A percentile compares a stretch with the other conserved stretches of the same genome.
These are phyloP conservation scores for Hippocampus zosterae DNA, from an alignment of 2,113 vertebrate genomes.

Conservation along the genomic window DNA sequence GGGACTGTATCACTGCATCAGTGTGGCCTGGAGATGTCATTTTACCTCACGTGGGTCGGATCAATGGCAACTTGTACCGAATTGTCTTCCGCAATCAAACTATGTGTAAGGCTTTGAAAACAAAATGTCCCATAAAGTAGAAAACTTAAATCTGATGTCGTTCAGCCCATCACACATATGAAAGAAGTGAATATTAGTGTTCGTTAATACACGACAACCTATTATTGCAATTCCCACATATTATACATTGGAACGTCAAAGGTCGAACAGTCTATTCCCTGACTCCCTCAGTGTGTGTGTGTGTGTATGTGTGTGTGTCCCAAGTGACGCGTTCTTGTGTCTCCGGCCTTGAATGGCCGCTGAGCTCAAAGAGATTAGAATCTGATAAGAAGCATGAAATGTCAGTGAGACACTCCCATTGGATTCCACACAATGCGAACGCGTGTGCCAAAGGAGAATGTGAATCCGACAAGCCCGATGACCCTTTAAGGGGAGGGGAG, in stretches of 20 bases:
- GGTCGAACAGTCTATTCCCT: not conserved
- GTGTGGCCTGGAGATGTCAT: not conserved
- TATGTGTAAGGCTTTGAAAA: not conserved
- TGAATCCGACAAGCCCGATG: constrained; percentile 38
- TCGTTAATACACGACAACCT: too few relatives aligned
- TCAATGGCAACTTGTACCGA: not conserved
- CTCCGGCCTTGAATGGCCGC: constrained; percentile 49
- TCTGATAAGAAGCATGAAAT: constrained; percentile 45
- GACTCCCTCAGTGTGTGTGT: not conserved
- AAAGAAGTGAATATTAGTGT: too few relatives aligned
- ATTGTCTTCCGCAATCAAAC: not conserved
- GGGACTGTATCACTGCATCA: constrained; percentile 16
- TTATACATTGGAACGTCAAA: too few relatives aligned
- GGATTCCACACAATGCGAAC: constrained; percentile 23
- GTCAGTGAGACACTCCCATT: constrained; percentile 29
- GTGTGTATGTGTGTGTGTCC: constrained; percentile 25
- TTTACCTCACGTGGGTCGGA: not conserved
- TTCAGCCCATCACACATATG: too few relatives aligned
- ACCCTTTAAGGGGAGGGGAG: constrained; percentile 23
- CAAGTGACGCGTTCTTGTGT: constrained; percentile 45
- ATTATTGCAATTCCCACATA: too few relatives aligned
- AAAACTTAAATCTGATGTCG: too few relatives aligned
- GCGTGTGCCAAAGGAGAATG: constrained; percentile 17
- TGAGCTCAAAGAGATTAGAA: constrained; percentile 56
- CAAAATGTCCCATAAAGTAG: too few relatives aligned